Conservation (phyloP, 2,797 vertebrate genomes). For the Intellagama lesueurii region DNA sequence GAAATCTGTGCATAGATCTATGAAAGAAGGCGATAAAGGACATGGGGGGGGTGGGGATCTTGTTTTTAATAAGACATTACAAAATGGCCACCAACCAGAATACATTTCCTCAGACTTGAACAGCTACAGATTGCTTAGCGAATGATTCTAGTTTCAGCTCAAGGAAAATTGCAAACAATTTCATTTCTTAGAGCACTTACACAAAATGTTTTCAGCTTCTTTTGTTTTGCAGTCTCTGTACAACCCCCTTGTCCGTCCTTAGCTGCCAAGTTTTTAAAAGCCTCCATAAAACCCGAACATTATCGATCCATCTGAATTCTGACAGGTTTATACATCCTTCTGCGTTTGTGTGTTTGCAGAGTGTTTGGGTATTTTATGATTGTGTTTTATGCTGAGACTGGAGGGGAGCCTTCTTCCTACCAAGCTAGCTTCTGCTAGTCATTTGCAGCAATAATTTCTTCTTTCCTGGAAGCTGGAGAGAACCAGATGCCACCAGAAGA, state of each 20-base stretch:
- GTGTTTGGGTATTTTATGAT: not conserved
- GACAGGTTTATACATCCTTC: not conserved
- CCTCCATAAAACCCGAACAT: constrained; percentile 14
- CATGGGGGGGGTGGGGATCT: not conserved
- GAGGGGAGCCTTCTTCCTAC: not conserved
- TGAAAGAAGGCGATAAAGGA: not conserved
- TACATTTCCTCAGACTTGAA: constrained; percentile 22
- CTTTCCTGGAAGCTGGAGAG: not conserved
- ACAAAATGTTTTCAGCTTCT: constrained; percentile 11
- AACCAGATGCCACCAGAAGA: not conserved
- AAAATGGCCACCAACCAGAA: constrained; percentile 20
- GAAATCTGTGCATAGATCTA: constrained; percentile 10
- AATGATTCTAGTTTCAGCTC: constrained; percentile 29
- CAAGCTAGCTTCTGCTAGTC: not conserved
- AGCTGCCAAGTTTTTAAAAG: constrained; percentile 36
- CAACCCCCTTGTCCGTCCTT: constrained; percentile 16
- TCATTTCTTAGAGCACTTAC: constrained; percentile 30
- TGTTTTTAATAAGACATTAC: constrained; percentile 32
- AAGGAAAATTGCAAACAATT: constrained; percentile 39
- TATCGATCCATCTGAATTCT: constrained; percentile 19
- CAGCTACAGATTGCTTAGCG: constrained; percentile 38
- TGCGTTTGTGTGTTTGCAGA: not conserved
- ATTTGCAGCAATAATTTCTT: not conserved
- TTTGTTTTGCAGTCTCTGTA: constrained; percentile 11
- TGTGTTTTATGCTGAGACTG: constrained; percentile 12